Evolutionary conservation across 2,797 vertebrate species (phyloP), one percentile per base, ranked within the genome.

Genomic region (Epinephelus awoara): DNA sequence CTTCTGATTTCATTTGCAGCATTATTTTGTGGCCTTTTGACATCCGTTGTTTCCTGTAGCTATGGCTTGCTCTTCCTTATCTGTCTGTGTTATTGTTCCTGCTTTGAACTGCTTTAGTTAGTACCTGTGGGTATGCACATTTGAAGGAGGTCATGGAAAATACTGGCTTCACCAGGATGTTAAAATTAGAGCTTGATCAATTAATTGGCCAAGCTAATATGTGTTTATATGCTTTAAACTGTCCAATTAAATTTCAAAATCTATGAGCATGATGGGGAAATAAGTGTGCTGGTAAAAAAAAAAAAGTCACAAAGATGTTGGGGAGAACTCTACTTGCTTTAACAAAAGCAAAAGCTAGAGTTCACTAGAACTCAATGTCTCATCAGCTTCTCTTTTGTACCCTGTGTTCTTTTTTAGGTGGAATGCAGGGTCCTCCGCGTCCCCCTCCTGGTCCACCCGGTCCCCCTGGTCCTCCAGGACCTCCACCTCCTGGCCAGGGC

Each of bases 401-500:
- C 14, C n/a, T 80, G 19, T 85, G 23, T 54, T 79, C 5, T 75
- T n/a, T 72, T 76, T 27, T 80, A 95, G 94, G 92, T 83, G 95
- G 95, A 0, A 92, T 96, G 84, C 96, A 96, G 84, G 95, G 96
- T 50, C 98, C 97, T 75, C 98, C 98, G 68, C 98, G 94, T 55
- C 98, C 98, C 76, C 98, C 97, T 80, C 97, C 83, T 0, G 93
- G 98, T 75, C 98, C 97, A 82, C 98, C 97, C n/a, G 92, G 91
- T 1, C 94, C 93, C 2, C 95, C 97, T 76, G 97, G 98, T 72
- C 98, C 98, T 75, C 98, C 97, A 73, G 98, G 98, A 42, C 98
- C 97, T 21, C 98, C 97, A 11, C 98, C 97, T 79, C 98, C 97
- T 86, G 98, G 98, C 80, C 98, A 99, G 91, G 97, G 97, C 77